These are phyloP conservation scores for Dryomyza anilis DNA, from an alignment of 2,888 invertebrate species.

Conservation along the genomic window DNA sequence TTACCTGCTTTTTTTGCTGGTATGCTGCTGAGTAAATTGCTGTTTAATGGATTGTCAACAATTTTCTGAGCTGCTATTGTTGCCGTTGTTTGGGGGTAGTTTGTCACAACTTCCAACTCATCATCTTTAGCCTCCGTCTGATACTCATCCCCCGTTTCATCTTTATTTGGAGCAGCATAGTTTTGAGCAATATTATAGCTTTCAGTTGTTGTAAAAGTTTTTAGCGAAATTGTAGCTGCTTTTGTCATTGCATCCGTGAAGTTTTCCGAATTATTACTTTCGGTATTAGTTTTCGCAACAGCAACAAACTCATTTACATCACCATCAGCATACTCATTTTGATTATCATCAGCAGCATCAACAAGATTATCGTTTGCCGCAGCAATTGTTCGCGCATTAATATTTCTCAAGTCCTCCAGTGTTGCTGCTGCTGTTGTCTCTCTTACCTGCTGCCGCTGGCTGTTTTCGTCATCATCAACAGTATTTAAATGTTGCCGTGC, in stretches of 20 bases:
- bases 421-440: conserved; percentile 3
- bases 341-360: not conserved
- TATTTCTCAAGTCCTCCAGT: no score
- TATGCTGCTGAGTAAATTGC: conserved; percentile 49
- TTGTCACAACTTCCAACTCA: not conserved
- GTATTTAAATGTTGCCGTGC: no score
- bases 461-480: not conserved
- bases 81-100: not conserved
- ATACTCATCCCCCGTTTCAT: not conserved
- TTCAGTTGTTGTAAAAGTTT: conserved; percentile 7
- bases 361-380: not conserved
- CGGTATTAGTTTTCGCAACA: not conserved
- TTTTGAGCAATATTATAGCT: no score
- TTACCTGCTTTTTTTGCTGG: conserved; percentile 43
- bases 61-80: conserved; percentile 32
- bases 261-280: conserved; percentile 5
- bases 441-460: not conserved
- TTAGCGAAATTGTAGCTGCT: not conserved
- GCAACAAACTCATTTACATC: not conserved
- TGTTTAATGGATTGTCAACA: conserved; percentile 56
- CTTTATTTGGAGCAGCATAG: no score
- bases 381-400: conserved; percentile 4
- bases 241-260: not conserved
- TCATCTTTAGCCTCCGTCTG: not conserved
- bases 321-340: not conserved